Percentiles rank a stretch among this genome's conserved stretches.
Conservation (phyloP, 2,797 vertebrate species). For the Gymnoscopelus microlampas region DNA sequence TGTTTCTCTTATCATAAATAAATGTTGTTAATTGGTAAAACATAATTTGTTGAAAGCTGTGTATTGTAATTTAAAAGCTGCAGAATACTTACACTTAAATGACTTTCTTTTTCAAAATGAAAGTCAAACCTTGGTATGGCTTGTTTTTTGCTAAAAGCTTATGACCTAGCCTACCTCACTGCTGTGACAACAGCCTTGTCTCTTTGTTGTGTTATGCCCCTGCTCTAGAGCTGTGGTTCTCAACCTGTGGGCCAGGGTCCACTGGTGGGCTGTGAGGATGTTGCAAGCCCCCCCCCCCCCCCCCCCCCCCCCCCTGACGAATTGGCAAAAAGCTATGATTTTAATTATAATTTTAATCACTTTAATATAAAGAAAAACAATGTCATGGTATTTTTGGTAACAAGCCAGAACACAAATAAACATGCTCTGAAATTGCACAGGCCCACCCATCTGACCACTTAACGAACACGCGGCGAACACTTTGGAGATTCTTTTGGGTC, state of each 20-base stretch:
- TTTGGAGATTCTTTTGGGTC: no score
- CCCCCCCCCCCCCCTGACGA: no score
- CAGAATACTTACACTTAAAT: conserved; percentile 12
- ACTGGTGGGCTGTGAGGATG: neutral
- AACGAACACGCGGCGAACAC: no score
- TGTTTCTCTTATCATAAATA: conserved; percentile 57
- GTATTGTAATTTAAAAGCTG: conserved; percentile 43
- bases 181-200: conserved; percentile 31
- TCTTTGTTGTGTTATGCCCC: conserved; percentile 32
- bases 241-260: no score
- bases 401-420: no score
- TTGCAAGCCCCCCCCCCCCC: no score
- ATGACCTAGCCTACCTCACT: conserved; percentile 65
- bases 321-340: no score
- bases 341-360: no score
- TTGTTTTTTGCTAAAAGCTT: conserved; percentile 31
- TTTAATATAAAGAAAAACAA: no score
- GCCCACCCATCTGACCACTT: no score
- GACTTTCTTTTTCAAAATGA: conserved; percentile 7
- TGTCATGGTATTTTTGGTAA: no score
- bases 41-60: conserved; percentile 34
- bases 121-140: conserved; percentile 5
- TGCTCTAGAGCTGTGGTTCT: neutral
- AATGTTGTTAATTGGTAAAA: conserved; percentile 50
- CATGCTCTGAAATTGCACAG: no score